Percentiles rank a stretch among this genome's conserved stretches.
phyloP scores from a whole-genome alignment of 2,888 invertebrate genomes.

The Nyleta sp. region DNA sequence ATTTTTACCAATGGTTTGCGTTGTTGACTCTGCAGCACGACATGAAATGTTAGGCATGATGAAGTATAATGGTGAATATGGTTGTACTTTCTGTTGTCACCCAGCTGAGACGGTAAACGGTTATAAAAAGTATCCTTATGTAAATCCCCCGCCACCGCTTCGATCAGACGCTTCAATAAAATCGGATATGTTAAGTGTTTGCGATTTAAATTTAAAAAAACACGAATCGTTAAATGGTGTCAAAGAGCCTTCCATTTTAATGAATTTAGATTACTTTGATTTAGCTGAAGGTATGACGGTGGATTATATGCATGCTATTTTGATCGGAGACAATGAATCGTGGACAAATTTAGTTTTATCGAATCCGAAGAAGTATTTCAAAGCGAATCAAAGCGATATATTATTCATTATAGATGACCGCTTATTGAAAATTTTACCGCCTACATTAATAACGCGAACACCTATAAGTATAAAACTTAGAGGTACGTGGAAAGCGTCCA shows the following conservation, averaged over 20 bases:
- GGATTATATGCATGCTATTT: constrained; percentile 33
- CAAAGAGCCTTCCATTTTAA: neutral
- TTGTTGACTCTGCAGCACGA: constrained; percentile 50
- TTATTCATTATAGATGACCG: too few species aligned
- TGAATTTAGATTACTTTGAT: constrained; percentile 29
- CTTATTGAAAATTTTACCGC: too few species aligned
- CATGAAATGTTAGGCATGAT: constrained; percentile 55
- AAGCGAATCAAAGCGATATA: too few species aligned
- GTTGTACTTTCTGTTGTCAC: constrained; percentile 56
- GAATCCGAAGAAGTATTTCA: too few species aligned
- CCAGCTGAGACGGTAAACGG: constrained; percentile 25
- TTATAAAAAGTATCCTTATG: constrained; percentile 6
- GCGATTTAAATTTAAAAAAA: neutral
- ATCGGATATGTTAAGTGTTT: neutral
- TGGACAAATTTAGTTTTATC: too few species aligned
- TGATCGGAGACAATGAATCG: too few species aligned
- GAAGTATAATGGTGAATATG: constrained; percentile 53
- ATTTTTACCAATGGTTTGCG: constrained; percentile 7
- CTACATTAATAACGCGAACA: constrained; percentile 35
- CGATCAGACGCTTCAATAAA: constrained; percentile 20
- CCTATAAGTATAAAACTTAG: constrained; percentile 18
- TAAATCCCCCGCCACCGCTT: neutral
- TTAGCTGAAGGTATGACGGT: neutral
- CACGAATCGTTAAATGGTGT: constrained; percentile 5
- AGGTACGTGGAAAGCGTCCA: constrained; percentile 57